phyloP scores from a whole-genome alignment of 2,888 invertebrate genomes.

The Camponotus fellah region DNA sequence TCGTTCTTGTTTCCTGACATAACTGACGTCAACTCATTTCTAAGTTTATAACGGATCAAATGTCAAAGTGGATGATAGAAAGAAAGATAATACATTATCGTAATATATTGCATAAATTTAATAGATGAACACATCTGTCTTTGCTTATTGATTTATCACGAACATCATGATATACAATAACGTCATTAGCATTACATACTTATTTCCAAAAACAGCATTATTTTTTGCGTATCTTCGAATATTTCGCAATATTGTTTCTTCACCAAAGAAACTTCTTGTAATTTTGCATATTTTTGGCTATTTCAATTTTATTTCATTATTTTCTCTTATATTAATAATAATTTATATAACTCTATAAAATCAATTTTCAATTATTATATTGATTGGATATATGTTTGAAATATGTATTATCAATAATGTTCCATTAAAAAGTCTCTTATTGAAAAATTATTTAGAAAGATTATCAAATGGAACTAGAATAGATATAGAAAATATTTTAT shows the following conservation, averaged over 20 bases:
- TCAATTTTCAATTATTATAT: neutral
- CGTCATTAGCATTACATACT: neutral
- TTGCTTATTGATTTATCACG: slow-evolving; percentile 11
- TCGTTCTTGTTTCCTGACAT: neutral
- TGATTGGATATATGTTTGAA: neutral
- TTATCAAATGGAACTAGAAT: neutral
- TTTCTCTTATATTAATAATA: neutral
- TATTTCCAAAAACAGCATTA: neutral
- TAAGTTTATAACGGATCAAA: slow-evolving; percentile 14
- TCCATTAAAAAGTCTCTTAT: neutral
- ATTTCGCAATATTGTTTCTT: neutral
- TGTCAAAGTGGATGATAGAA: slow-evolving; percentile 14
- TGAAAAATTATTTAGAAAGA: neutral
- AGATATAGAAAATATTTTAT: slow-evolving; percentile 20
- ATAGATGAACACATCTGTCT: neutral
- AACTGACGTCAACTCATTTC: neutral
- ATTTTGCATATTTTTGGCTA: neutral
- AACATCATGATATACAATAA: neutral
- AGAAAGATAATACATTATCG: neutral
- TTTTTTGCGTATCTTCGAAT: neutral
- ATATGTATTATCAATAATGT: neutral
- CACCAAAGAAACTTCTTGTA: neutral
- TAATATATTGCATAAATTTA: slow-evolving; percentile 23
- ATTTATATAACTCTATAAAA: neutral
- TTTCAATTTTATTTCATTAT: neutral